Evolutionary conservation across 2,797 vertebrate genomes (phyloP).

Genomic region (Acanthopagrus latus): DNA sequence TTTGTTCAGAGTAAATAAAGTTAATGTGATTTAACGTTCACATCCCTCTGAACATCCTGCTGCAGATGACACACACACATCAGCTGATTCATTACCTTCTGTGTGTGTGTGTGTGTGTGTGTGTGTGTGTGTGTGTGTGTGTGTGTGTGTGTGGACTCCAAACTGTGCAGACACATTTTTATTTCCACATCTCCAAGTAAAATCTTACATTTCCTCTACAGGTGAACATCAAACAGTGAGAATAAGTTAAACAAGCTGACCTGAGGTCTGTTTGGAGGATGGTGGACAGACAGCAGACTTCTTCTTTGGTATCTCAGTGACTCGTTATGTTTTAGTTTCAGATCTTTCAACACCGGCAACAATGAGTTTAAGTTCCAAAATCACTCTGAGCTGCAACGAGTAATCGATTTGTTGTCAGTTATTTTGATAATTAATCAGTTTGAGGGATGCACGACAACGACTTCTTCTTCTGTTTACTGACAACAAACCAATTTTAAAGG

Average conservation of each 20-base stretch:
- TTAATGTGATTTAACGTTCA: neutral
- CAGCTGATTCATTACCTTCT: neutral
- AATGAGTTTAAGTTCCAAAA: too few relatives aligned
- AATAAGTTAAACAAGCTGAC: neutral
- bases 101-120: too few relatives aligned
- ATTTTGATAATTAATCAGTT: too few relatives aligned
- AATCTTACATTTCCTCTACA: slow-evolving; percentile 4
- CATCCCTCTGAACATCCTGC: slow-evolving; percentile 17
- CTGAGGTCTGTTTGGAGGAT: neutral
- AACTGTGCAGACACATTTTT: neutral
- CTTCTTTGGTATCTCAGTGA: neutral
- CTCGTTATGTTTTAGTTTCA: too few relatives aligned
- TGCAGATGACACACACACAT: slow-evolving; percentile 9
- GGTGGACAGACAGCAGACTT: neutral
- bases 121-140: neutral
- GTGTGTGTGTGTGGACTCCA: neutral
- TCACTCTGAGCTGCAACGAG: too few relatives aligned
- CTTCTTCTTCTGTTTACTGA: too few relatives aligned
- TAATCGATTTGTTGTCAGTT: too few relatives aligned
- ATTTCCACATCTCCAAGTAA: slow-evolving; percentile 3
- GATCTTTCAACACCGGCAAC: too few relatives aligned
- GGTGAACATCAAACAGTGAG: slow-evolving; percentile 18
- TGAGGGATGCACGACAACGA: too few relatives aligned
- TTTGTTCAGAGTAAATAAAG: slow-evolving; percentile 26
- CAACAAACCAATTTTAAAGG: too few relatives aligned